Evolutionary conservation across 1,140 invertebrate species (phyloP), one percentile per base, ranked within the genome.

Genomic region (Colletes gigas): DNA sequence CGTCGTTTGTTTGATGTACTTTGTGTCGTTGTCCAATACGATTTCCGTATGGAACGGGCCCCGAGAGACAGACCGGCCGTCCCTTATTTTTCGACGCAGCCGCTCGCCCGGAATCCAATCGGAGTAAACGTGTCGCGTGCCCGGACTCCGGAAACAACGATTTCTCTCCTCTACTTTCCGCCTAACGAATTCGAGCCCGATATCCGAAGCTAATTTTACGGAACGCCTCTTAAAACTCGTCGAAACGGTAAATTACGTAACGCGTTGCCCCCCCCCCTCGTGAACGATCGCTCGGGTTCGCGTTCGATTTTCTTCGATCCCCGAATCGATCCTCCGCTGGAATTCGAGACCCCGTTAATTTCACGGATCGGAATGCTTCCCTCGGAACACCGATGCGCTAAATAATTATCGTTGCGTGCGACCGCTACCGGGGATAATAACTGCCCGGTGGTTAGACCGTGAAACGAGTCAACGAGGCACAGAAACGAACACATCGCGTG

Each of bases 91-190:
- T 54, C 14, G 44, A 67, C 73, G 52, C 63, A 66, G 50, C 39
- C 63, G 19, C 9, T 21, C 10, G n/a, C n/a, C 19, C 7, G n/a
- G 63, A 59, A 76, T 76, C 63, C 63, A 67, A 67, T 67, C 39
- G 66, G 63, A 67, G 39, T 44, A 66, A 75, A 75, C 60, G 60
- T 63, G 21, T 63, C 59, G 59, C 71, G 71, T 19, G 59, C 41
- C 17, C 47, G 41, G 30, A 10, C 6, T 9, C 30, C 72, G 12
- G 47, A 19, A 54, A 74, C 72, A 52, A 41, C 44, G 17, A 19
- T 54, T 65, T 50, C 17, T 19, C 3, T 19, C 17, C 41, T 30
- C 1, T 30, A 30, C 21, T 62, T 50, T 12, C 14, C 21, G 0
- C 21, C 39, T 65, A 74, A 65, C 30, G 47, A 65, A 65, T 60